Conservation (phyloP, 2,113 vertebrate genomes). For the Larimichthys crocea region DNA sequence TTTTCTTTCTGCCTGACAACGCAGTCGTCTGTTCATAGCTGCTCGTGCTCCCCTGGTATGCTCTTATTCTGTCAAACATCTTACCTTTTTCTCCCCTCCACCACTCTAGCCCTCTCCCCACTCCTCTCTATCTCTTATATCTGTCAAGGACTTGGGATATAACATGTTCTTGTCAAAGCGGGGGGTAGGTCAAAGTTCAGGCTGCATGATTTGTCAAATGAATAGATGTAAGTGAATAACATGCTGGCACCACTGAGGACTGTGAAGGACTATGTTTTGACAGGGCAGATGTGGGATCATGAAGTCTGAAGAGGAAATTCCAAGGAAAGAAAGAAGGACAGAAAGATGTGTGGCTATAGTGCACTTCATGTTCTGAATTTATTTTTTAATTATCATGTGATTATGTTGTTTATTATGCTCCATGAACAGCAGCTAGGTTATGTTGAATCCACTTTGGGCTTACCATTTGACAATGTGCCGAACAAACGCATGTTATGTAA, state of each 20-base stretch:
- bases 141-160: neutral
- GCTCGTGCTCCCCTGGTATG: neutral
- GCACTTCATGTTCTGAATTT: neutral
- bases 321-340: neutral
- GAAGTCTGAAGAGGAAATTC: neutral
- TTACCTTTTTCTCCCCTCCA: neutral
- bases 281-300: neutral
- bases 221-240: slow-evolving; percentile 13
- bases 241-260: neutral
- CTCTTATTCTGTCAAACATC: slow-evolving; percentile 45
- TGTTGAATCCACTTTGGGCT: neutral
- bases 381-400: neutral
- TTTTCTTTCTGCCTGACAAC: too few relatives aligned
- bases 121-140: neutral
- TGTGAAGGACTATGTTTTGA: neutral
- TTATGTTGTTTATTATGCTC: neutral
- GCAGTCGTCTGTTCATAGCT: neutral
- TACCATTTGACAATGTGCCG: neutral
- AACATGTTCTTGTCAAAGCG: accelerated
- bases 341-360: neutral
- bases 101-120: too few relatives aligned
- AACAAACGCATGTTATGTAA: neutral
- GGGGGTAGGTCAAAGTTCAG: slow-evolving; percentile 40
- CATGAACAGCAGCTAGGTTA: neutral
- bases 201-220: slow-evolving; percentile 13